These are phyloP conservation scores for Sinocyclocheilus anshuiensis DNA, from an alignment of 2,113 vertebrate genomes.

Conservation along the genomic window DNA sequence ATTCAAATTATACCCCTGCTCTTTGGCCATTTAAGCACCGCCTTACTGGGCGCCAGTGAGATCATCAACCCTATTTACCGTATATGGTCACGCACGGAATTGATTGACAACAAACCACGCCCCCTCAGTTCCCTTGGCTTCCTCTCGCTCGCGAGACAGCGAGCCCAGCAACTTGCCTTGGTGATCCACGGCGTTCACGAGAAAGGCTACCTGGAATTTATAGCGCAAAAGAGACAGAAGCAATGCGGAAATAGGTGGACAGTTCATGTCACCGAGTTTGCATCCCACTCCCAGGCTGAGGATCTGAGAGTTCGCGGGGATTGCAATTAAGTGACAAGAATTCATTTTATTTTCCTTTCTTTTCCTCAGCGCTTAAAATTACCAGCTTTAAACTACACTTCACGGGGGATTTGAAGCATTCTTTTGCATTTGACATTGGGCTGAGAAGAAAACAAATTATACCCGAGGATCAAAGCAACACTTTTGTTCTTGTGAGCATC, in stretches of 20 bases:
- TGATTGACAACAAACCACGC: conserved; percentile 76
- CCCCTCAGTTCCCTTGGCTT: conserved; percentile 67
- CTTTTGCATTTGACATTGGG: conserved; percentile 9
- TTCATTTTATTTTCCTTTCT: not conserved
- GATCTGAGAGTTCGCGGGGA: conserved; percentile 44
- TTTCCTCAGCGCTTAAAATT: not conserved
- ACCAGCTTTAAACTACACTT: not conserved
- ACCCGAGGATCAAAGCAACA: conserved; percentile 24
- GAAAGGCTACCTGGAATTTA: conserved; percentile 73
- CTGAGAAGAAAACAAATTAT: not conserved
- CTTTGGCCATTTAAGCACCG: too few species aligned
- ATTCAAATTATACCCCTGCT: too few species aligned
- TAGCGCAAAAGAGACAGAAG: conserved; percentile 51
- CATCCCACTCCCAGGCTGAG: conserved; percentile 48
- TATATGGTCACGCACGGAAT: conserved; percentile 89
- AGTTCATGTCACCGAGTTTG: conserved; percentile 68
- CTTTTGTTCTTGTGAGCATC: conserved; percentile 66
- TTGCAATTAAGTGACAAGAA: conserved; percentile 46
- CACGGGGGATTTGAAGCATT: conserved; percentile 26
- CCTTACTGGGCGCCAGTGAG: too few species aligned
- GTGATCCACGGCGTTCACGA: conserved; percentile 70
- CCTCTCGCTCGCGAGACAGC: conserved; percentile 67
- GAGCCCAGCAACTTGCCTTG: conserved; percentile 57
- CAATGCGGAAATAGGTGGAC: conserved; percentile 89
- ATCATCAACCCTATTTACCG: conserved; percentile 75